Base-by-base conservation (phyloP, 2,888 invertebrate species). In the Homarus gammarus region DNA sequence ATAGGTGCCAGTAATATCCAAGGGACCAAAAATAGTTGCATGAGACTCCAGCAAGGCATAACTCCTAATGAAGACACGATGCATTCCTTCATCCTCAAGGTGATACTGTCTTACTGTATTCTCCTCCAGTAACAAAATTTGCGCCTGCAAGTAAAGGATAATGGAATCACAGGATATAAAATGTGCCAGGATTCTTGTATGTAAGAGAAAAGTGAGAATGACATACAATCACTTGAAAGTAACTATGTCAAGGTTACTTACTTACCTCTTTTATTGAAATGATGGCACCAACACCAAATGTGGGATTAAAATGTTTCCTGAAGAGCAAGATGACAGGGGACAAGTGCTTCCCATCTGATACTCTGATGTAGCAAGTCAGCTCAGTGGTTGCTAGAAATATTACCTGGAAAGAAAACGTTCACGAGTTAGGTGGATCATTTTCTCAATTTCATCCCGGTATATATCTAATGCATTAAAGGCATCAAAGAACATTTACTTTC, bases 311-410 rank as follows among this genome's bases (percentile, higher is more conserved):
- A 22, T 79, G 27, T 18, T 70, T 33, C 12, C 31, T 61, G 15
- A 84, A 27, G 33, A 84, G 36, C 22, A 73, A 33, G 0, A 70
- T 61, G 3, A 87, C 44, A 44, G 87, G 87, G 8, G 87, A 87
- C 15, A 87, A 61, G 10, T 82, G 73, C 72, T 44, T 73, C 27
- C 87, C 87, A 33, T 87, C 87, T 22, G 87, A 87, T 3, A 87
- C 27, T 10, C 87, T 56, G n/a, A 87, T 38, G 82, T 82, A 87
- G 18, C 73, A 87, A 6, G 33, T 72, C 38, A n/a, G 8, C 2
- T 87, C 81, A 73, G 56, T 31, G 6, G n/a, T 12, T 33, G 73
- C 56, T 27, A 73, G 3, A 44, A 87, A 87, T 22, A 87, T 87
- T 22, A 87, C 87, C 87, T 87, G 87, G 2, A 70, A 85, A 85